phyloP scores from a whole-genome alignment of 2,113 vertebrate species.

The Labeo catla region DNA sequence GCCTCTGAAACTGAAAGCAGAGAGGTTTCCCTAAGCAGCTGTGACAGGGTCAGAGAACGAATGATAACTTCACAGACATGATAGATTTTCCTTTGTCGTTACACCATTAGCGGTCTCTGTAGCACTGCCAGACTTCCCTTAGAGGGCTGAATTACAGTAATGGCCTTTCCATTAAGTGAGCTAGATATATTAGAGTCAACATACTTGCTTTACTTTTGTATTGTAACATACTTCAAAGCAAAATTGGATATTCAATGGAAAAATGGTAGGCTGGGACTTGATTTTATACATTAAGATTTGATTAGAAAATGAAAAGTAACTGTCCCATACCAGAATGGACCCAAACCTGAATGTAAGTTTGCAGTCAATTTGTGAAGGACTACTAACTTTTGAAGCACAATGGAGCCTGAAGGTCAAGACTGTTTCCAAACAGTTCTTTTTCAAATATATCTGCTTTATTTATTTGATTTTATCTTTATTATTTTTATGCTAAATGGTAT shows the following conservation, averaged over 20 bases:
- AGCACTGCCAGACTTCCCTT: slow-evolving; percentile 12
- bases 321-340: neutral
- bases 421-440: neutral
- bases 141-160: slow-evolving; percentile 18
- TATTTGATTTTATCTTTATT: neutral
- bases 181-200: neutral
- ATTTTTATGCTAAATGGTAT: neutral
- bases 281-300: neutral
- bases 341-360: neutral
- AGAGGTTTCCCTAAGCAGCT: neutral
- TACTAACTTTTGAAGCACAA: neutral
- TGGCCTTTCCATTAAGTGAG: slow-evolving; percentile 12
- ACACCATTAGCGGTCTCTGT: slow-evolving; percentile 16
- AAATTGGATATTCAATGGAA: neutral
- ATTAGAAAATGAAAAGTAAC: neutral
- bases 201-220: neutral
- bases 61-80: slow-evolving; percentile 26
- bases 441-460: neutral
- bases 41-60: neutral
- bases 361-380: neutral
- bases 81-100: slow-evolving; percentile 5
- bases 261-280: neutral
- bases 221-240: neutral
- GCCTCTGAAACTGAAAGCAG: slow-evolving; percentile 12
- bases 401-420: neutral